Evolutionary conservation across 2,888 invertebrate species (phyloP), one percentile per base, ranked within the genome.

Genomic region (Epiblema foenella): DNA sequence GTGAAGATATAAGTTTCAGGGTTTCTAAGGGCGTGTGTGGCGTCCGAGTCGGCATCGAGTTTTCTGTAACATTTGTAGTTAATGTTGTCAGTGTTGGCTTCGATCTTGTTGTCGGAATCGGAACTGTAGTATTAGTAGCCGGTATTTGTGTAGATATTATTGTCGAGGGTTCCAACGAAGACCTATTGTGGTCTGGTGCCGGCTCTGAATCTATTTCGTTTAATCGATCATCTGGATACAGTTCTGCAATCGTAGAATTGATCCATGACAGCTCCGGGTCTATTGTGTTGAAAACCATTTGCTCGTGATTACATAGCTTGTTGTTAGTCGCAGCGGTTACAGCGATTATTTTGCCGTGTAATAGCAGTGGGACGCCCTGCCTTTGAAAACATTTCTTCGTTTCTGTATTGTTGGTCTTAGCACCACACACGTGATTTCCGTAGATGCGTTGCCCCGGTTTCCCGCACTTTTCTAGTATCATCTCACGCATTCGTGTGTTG

Each of bases 341-440:
- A 37, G 59, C 70, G 20, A 70, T 66, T 42, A 70, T 15, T 59
- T 60, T 70, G 18, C 59, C 39, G 46, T 65, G 46, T 17, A 70
- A 15, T 17, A 70, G 18, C 17, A 70, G 33, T 2, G 70, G 70
- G 17, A 66, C 65, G 52, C 70, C 70, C 39, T 70, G 65, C n/a
- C 57, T 29, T 70, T 54, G 59, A 54, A 60, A 66, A 60, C 70
- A 70, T 39, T 42, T 60, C 15, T 54, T 54, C n/a, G 10, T 15
- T 18, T 17, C 18, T 15, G 2, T 42, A 18, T 7, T 8, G 15
- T 29, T 46, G n/a, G 7, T 15, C 15, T 60, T 70, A 11, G 7
- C 10, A 4, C 70, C 59, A 42, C 70, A 70, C 7, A 70, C 24
- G 33, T 46, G 52, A 37, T 60, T 59, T 0, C 59, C 65, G n/a